Percentiles rank a stretch among this genome's conserved stretches.
Evolutionary conservation across 2,888 invertebrate genomes (phyloP).

Genomic region (Baccha elongata): DNA sequence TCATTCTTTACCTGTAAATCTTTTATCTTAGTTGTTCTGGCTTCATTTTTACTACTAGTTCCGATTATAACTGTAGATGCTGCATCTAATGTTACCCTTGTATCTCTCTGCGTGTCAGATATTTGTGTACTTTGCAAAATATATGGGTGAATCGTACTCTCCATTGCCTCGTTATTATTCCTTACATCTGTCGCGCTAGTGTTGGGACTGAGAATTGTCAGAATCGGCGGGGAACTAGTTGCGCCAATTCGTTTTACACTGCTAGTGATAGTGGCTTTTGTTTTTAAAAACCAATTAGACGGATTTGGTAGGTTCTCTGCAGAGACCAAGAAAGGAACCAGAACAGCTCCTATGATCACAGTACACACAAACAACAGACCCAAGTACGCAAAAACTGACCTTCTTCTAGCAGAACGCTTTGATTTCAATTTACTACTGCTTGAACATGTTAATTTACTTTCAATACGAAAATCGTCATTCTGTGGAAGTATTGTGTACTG

Average conservation of each 20-base stretch:
- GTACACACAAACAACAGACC: slow-evolving; percentile 81
- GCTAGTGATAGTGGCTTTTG: slow-evolving; percentile 78
- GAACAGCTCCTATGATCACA: slow-evolving; percentile 81
- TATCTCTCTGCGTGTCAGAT: slow-evolving; percentile 49
- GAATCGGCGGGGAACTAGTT: slow-evolving; percentile 26
- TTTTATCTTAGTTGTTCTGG: slow-evolving; percentile 39
- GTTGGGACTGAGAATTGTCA: slow-evolving; percentile 1
- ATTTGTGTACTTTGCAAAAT: slow-evolving; percentile 55
- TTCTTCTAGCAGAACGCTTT: slow-evolving; percentile 76
- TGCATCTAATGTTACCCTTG: slow-evolving; percentile 19
- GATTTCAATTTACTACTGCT: slow-evolving; percentile 79
- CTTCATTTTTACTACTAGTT: slow-evolving; percentile 47
- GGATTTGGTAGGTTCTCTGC: slow-evolving; percentile 81
- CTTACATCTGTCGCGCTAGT: slow-evolving; percentile 40
- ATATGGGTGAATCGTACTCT: slow-evolving; percentile 74
- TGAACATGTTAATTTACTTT: slow-evolving; percentile 85
- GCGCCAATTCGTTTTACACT: slow-evolving; percentile 41
- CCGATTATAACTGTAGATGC: slow-evolving; percentile 22
- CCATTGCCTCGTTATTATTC: slow-evolving; percentile 58
- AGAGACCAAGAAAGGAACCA: slow-evolving; percentile 81
- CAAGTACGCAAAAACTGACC: slow-evolving; percentile 81
- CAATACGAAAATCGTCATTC: slow-evolving; percentile 86
- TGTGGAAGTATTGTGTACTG: slow-evolving; percentile 90
- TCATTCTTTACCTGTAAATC: slow-evolving; percentile 54
- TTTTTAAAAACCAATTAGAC: slow-evolving; percentile 81